Percentiles rank a stretch among this genome's conserved stretches.
Evolutionary conservation across 2,888 invertebrate species (phyloP).

Genomic region (Entomobrya multifasciata): DNA sequence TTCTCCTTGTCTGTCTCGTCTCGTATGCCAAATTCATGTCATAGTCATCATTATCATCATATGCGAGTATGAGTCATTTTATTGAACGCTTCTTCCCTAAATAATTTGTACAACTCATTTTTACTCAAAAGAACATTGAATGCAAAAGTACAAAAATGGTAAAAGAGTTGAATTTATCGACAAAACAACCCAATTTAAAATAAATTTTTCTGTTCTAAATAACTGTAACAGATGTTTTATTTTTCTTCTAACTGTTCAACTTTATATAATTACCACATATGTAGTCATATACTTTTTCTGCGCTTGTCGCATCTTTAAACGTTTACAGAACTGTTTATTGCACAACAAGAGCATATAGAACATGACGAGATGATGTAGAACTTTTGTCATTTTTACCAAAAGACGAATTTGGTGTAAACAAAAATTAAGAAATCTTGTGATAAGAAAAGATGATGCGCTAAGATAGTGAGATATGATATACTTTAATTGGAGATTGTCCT

Average conservation of each 20-base stretch:
- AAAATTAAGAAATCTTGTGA: neutral
- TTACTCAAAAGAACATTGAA: neutral
- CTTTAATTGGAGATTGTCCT: neutral
- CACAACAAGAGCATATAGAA: too few relatives aligned
- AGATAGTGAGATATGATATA: slow-evolving; percentile 11
- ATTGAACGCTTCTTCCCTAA: slow-evolving; percentile 12
- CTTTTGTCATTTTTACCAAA: too few relatives aligned
- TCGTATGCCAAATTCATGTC: slow-evolving; percentile 17
- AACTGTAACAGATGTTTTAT: slow-evolving; percentile 17
- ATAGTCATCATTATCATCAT: slow-evolving; percentile 27
- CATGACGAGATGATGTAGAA: too few relatives aligned
- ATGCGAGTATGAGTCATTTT: slow-evolving; percentile 35
- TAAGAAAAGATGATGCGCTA: neutral
- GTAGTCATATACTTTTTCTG: too few relatives aligned
- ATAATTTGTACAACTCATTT: neutral
- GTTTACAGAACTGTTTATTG: too few relatives aligned
- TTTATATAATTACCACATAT: too few relatives aligned
- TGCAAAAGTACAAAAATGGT: neutral
- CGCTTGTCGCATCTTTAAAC: too few relatives aligned
- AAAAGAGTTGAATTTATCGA: slow-evolving; percentile 17
- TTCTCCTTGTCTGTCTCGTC: slow-evolving; percentile 1
- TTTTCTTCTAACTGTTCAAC: too few relatives aligned
- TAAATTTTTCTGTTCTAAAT: neutral
- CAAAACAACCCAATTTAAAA: neutral
- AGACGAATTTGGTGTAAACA: too few relatives aligned